Conservation (phyloP, 2,797 vertebrate genomes). For the Sebastiscus tertius region DNA sequence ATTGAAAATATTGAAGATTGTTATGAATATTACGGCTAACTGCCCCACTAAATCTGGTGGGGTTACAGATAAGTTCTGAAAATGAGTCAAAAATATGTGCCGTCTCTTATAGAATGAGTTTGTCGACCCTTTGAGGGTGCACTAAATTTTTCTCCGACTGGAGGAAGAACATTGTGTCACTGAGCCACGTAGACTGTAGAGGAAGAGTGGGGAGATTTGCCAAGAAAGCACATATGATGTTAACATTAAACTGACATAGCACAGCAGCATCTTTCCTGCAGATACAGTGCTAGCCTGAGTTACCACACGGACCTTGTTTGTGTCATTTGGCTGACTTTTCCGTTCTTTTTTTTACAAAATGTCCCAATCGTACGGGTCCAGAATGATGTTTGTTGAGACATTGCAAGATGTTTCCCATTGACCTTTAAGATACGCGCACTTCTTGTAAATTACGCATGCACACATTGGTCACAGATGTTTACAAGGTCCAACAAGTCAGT, state of each 20-base stretch:
- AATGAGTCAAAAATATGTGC: too few species aligned
- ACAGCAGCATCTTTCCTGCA: background rate
- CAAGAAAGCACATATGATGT: background rate
- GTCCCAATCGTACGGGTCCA: conserved; percentile 7
- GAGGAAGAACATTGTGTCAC: too few species aligned
- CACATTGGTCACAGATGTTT: conserved; percentile 39
- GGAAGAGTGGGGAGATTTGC: too few species aligned
- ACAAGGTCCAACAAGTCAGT: background rate
- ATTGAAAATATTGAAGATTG: too few species aligned
- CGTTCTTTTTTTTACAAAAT: background rate
- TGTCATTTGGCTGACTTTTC: conserved; percentile 23
- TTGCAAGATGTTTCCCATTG: conserved; percentile 32
- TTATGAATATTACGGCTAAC: too few species aligned
- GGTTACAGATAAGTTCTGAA: too few species aligned
- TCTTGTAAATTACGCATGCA: conserved; percentile 9
- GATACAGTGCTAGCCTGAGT: background rate
- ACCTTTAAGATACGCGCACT: background rate
- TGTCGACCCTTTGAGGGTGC: too few species aligned
- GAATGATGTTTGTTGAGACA: conserved; percentile 36
- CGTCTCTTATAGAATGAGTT: too few species aligned
- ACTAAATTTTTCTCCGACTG: too few species aligned
- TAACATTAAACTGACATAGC: background rate
- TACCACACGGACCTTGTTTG: conserved; percentile 3
- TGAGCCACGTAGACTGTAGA: too few species aligned
- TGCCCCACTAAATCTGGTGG: too few species aligned